Conservation (phyloP, 2,113 vertebrate species). For the Callopanchax toddi region DNA sequence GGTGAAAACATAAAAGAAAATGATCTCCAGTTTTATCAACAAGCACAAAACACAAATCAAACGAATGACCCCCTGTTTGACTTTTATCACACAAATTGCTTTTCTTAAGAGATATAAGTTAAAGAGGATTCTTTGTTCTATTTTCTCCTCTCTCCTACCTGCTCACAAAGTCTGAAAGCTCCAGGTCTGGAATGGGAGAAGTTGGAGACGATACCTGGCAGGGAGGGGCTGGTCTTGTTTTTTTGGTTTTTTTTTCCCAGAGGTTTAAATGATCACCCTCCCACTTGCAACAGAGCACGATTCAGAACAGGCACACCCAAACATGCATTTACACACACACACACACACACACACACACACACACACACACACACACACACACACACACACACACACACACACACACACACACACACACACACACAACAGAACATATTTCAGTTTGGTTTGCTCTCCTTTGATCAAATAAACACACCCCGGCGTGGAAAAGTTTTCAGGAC, state of each 20-base stretch:
- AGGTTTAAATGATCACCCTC: slow-evolving; percentile 31
- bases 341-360: not conserved
- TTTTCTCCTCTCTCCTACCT: slow-evolving; percentile 42
- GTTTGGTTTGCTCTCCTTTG: not conserved
- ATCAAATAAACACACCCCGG: slow-evolving; percentile 40
- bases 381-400: too few relatives aligned
- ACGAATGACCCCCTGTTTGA: slow-evolving; percentile 42
- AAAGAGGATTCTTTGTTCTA: slow-evolving; percentile 1
- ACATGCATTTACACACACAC: slow-evolving; percentile 7
- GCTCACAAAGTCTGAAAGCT: slow-evolving; percentile 14
- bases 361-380: not conserved
- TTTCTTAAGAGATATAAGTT: not conserved
- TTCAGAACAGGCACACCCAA: slow-evolving; percentile 16
- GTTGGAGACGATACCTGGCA: slow-evolving; percentile 27
- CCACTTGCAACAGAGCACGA: slow-evolving; percentile 19
- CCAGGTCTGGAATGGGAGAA: slow-evolving; percentile 19
- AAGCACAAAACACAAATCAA: slow-evolving; percentile 46
- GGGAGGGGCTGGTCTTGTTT: slow-evolving; percentile 10
- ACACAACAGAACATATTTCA: not conserved
- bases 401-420: not conserved
- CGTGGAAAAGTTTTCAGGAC: slow-evolving; percentile 3
- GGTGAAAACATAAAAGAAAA: slow-evolving; percentile 38
- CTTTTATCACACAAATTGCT: slow-evolving; percentile 14
- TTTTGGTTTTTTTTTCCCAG: not conserved
- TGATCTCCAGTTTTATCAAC: slow-evolving; percentile 30